Base-by-base conservation (phyloP, 92 coral and sea anemone genomes). In the Meandrina meandrites region DNA sequence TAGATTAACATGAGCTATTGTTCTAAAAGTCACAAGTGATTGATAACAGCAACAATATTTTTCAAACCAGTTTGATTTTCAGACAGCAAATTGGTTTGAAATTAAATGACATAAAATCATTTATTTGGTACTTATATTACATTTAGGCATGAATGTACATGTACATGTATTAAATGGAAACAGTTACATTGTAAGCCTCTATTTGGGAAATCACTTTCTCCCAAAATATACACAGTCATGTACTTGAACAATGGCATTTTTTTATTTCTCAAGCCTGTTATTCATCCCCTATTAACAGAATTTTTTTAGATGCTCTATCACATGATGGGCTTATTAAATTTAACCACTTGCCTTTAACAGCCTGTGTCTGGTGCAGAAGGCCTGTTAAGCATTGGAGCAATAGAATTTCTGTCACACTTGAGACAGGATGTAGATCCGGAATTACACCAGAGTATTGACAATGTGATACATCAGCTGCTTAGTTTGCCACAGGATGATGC, bases 391-490 rank as follows among this genome's bases (percentile, higher is more conserved):
- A 87, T 97, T 83, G 99, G 99, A 21, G 98, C 95, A 28, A 86
- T 95, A 51, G 99, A 97, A 69, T 97, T 97, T 79, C 87, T 97
- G 72, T 95, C 98, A 16, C 97, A 95, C 73, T 62, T 97, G 79
- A 85, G 99, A 64, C 99, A 92, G 75, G 97, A 97, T 86, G 80
- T 90, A 31, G 97, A 93, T 57, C 96, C 98, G 75, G 98, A 94
- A 76, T 79, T 97, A 78, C 90, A 93, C 87, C 93, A 90, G 75
- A 56, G 81, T n/a, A 77, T 97, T 40, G 99, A 97, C 60, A 89
- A 89, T 88, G 98, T 97, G 34, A 94, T 94, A 31, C 98, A 92
- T 45, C 96, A 93, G 84, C 96, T 97, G 5, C 86, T 95, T 45
- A 93, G 96, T 72, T 86, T 97, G n/a, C 99, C 99, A 6, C 94